A percentile compares a stretch with the other conserved stretches of the same genome.
These are phyloP conservation scores for Rhinichthys klamathensis DNA, from an alignment of 2,113 vertebrate genomes.

Conservation along the genomic window DNA sequence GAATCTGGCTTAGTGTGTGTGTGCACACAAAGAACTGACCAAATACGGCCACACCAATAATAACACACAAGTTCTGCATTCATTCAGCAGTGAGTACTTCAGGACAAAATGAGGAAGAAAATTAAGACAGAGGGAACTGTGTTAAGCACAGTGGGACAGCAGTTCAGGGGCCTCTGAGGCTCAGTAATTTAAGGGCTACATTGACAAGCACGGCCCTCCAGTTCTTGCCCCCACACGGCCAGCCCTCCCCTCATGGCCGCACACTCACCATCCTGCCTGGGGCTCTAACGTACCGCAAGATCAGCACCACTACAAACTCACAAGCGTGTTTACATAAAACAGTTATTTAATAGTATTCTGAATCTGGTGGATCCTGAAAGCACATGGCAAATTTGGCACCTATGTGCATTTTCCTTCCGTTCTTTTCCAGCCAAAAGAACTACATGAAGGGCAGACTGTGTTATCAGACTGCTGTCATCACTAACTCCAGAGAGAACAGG, in stretches of 20 bases:
- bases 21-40: slow-evolving; percentile 39
- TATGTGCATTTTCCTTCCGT: not conserved
- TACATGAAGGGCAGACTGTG: slow-evolving; percentile 37
- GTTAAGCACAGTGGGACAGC: slow-evolving; percentile 61
- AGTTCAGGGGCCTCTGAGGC: slow-evolving; percentile 70
- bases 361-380: slow-evolving; percentile 26
- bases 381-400: slow-evolving; percentile 63
- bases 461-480: slow-evolving; percentile 89
- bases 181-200: slow-evolving; percentile 80
- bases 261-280: slow-evolving; percentile 41
- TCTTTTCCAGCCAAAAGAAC: slow-evolving; percentile 19
- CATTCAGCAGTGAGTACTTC: slow-evolving; percentile 11
- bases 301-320: slow-evolving; percentile 3
- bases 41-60: slow-evolving; percentile 32
- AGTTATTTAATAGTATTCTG: slow-evolving; percentile 2
- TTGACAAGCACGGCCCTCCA: slow-evolving; percentile 69
- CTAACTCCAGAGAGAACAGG: slow-evolving; percentile 76
- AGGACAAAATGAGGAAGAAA: slow-evolving; percentile 23
- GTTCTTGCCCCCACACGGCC: slow-evolving; percentile 67
- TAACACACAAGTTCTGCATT: slow-evolving; percentile 32
- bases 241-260: slow-evolving; percentile 61
- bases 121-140: slow-evolving; percentile 52
- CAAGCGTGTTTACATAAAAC: slow-evolving; percentile 70
- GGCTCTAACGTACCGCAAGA: slow-evolving; percentile 36
- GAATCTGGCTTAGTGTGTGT: slow-evolving; percentile 54